Evolutionary conservation across 2,113 vertebrate genomes (phyloP), one percentile per base, ranked within the genome.

Genomic region (Seriola dumerili): DNA sequence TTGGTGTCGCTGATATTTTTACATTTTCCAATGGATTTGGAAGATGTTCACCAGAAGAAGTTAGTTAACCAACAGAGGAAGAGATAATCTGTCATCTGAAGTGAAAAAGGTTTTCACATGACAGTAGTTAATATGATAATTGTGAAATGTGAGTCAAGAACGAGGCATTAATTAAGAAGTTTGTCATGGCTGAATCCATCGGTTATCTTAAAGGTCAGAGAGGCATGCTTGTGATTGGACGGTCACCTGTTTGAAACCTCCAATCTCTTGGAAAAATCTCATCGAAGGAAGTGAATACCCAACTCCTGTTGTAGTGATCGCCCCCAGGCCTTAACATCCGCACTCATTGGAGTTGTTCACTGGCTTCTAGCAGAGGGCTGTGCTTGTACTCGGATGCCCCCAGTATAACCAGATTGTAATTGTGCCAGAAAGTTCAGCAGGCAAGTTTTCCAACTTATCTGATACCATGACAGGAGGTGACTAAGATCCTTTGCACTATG

Each of bases 241-340:
- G 8, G 21, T 46, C 36, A 63, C n/a, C 16, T 23, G 32, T 70
- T 57, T 2, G 0, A 68, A 76, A 17, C n/a, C 13, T 78, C 19
- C 52, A 12, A 85, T 85, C 74, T 68, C 5, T 29, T 5, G 32
- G 72, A 76, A 80, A 72, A 55, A 80, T 80, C 78, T 73, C 10
- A 21, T 78, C 36, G 13, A 23, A 58, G 59, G 21, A n/a, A 68
- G 46, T 48, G 63, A 87, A 84, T 85, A 8, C 44, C 36, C 65
- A 59, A 8, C 46, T 55, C 9, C 58, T 67, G 48, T 57, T 38
- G 42, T 12, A 23, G 38, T 34, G 21, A 36, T 11, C 42, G 79
- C 89, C 71, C 71, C 34, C 8, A 1, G 44, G 17, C 34, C 38
- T 67, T 21, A 67, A 68, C 25, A 13, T 29, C n/a, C 8, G 1